phyloP scores from a whole-genome alignment of 2,888 invertebrate genomes.

The Lutraria lutraria region DNA sequence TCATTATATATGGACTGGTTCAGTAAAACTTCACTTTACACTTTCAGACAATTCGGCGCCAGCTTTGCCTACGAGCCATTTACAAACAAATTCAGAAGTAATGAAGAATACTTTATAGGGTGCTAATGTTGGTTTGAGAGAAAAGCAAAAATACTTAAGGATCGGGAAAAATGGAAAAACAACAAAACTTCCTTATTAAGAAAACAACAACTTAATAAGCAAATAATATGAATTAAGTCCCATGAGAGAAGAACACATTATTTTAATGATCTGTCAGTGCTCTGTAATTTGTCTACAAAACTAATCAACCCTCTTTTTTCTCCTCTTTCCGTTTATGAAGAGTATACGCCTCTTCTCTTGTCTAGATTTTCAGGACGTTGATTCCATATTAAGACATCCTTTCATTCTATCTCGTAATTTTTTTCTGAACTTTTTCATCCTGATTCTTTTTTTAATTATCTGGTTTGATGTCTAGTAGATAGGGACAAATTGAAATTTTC shows the following conservation, averaged over 20 bases:
- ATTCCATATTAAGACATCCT: neutral
- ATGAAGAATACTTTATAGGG: neutral
- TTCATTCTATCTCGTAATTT: neutral
- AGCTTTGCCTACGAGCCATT: neutral
- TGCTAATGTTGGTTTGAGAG: neutral
- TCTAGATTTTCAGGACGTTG: neutral
- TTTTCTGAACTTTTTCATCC: neutral
- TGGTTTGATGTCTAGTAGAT: neutral
- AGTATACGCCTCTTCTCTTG: neutral
- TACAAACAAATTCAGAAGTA: neutral
- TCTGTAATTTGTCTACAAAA: constrained; percentile 15
- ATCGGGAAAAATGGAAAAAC: constrained; percentile 7
- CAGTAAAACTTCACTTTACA: neutral
- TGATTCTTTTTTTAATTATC: neutral
- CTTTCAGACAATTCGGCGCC: constrained; percentile 2
- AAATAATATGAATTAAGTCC: neutral
- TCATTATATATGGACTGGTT: neutral
- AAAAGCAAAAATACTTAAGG: neutral
- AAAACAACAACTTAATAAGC: neutral
- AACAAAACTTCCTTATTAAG: constrained; percentile 14
- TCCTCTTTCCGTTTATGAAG: neutral
- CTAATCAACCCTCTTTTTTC: neutral
- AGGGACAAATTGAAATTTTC: neutral
- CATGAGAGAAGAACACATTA: constrained; percentile 13
- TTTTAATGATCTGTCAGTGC: neutral